phyloP scores from a whole-genome alignment of 53 echinoderm and acorn worm genomes.

The Mesocentrotus franciscanus region DNA sequence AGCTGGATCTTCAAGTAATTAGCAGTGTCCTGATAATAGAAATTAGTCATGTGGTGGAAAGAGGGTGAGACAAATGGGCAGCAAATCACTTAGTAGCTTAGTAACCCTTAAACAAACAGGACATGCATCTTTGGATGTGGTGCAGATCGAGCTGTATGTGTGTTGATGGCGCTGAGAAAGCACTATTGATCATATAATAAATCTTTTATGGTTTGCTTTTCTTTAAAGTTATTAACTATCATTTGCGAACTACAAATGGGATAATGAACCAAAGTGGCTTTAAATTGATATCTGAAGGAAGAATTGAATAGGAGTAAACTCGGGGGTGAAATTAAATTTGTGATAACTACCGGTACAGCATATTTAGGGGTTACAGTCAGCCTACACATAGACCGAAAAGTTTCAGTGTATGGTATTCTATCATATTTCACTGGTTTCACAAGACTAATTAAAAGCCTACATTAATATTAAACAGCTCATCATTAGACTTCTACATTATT shows the following conservation, averaged over 20 bases:
- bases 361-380: neutral
- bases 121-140: neutral
- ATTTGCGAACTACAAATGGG: neutral
- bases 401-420: too few species aligned
- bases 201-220: neutral
- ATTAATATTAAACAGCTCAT: too few species aligned
- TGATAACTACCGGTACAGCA: neutral
- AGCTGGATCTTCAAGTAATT: constrained; percentile 39
- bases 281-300: neutral
- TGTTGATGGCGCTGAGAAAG: neutral
- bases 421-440: neutral
- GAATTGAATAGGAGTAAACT: neutral
- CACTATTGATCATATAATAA: neutral
- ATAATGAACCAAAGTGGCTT: neutral
- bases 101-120: constrained; percentile 28
- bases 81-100: constrained; percentile 52
- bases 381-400: too few species aligned
- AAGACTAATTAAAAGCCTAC: neutral
- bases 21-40: constrained; percentile 22
- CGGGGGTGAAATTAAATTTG: neutral
- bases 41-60: neutral
- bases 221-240: neutral
- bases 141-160: neutral
- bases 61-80: neutral
- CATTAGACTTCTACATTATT: too few species aligned